Conservation (phyloP, 1,140 invertebrate species). For the Dreissena rostriformis region DNA sequence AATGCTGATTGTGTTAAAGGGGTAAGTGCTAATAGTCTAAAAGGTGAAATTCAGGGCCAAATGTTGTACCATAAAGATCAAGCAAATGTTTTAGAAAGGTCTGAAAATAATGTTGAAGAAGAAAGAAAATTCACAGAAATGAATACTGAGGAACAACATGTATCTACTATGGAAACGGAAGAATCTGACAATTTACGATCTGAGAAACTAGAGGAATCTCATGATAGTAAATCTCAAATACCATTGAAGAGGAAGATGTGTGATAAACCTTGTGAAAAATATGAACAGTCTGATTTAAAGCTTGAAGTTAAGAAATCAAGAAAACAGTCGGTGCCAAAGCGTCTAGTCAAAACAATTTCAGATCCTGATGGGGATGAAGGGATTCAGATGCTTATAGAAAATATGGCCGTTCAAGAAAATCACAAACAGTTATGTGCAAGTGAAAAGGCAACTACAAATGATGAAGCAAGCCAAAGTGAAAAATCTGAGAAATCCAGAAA, state of each 20-base stretch:
- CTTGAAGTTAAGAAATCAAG: conserved; percentile 16
- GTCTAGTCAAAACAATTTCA: conserved; percentile 1
- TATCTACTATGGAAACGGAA: not conserved
- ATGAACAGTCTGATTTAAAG: not conserved
- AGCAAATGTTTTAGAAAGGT: no score
- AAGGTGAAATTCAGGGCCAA: no score
- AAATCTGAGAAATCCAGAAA: conserved; percentile 38
- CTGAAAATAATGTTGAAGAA: no score
- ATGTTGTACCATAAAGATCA: no score
- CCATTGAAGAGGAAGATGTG: not conserved
- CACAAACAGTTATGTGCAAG: not conserved
- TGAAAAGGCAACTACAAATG: no score
- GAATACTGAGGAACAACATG: not conserved
- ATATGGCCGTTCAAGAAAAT: not conserved
- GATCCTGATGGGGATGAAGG: not conserved
- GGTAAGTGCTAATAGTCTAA: no score
- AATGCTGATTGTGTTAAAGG: no score
- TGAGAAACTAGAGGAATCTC: not conserved
- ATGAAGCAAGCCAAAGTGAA: not conserved
- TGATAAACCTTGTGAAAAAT: not conserved
- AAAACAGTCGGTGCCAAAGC: conserved; percentile 36
- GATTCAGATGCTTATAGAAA: not conserved
- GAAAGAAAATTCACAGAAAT: not conserved
- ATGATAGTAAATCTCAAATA: not conserved
- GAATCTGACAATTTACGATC: not conserved